phyloP scores from a whole-genome alignment of 2,888 invertebrate species.

The Hypena proboscidalis region DNA sequence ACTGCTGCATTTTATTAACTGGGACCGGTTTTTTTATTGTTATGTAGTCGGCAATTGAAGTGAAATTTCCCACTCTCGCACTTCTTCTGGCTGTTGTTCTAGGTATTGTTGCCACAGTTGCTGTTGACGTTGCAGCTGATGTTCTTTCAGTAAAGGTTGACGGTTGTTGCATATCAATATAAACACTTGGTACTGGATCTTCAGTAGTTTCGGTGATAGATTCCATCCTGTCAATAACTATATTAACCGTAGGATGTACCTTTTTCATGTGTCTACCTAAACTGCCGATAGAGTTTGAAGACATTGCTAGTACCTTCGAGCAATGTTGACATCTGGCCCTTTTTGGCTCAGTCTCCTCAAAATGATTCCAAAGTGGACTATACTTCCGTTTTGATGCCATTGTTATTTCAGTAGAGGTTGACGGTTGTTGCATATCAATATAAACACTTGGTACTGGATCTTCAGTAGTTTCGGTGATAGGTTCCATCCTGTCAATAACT shows the following conservation, averaged over 20 bases:
- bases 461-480: too few relatives aligned
- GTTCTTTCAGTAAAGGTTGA: too few relatives aligned
- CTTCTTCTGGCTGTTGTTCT: neutral
- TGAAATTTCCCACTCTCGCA: too few relatives aligned
- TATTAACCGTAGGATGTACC: neutral
- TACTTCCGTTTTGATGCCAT: slow-evolving; percentile 4
- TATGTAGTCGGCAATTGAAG: too few relatives aligned
- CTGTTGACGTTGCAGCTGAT: neutral
- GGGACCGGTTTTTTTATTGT: slow-evolving; percentile 2
- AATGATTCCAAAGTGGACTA: slow-evolving; percentile 19
- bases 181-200: too few relatives aligned
- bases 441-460: too few relatives aligned
- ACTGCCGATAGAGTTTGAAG: neutral
- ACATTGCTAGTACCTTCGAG: neutral
- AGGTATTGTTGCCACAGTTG: neutral
- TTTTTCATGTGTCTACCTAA: neutral
- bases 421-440: too few relatives aligned
- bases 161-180: too few relatives aligned
- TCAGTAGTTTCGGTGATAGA: too few relatives aligned
- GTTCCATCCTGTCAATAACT: too few relatives aligned
- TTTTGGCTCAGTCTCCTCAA: slow-evolving; percentile 10
- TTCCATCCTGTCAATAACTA: too few relatives aligned
- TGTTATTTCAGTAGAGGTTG: neutral
- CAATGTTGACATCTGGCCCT: slow-evolving; percentile 4
- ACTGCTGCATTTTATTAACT: neutral